Percentiles rank a stretch among this genome's conserved stretches.
Evolutionary conservation across 2,888 invertebrate genomes (phyloP).

Genomic region (Catonia carolina): DNA sequence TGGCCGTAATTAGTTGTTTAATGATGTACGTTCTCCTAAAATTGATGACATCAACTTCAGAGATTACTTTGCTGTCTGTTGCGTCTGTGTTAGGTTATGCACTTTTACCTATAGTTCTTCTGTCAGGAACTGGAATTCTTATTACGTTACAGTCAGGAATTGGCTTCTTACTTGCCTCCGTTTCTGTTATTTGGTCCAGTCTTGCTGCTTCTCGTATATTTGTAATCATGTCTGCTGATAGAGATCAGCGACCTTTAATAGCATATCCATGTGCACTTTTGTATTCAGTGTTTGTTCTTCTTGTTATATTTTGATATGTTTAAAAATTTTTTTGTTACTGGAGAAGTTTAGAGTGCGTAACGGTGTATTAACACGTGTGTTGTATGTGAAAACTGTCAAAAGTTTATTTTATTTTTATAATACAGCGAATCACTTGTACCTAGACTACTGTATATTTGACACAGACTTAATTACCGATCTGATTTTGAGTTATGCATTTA

Average conservation of each 20-base stretch:
- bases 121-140: slow-evolving; percentile 72
- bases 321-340: no score
- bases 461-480: no score
- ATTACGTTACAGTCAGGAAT: slow-evolving; percentile 62
- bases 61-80: slow-evolving; percentile 69
- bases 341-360: no score
- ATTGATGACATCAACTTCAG: slow-evolving; percentile 66
- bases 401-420: no score
- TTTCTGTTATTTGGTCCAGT: slow-evolving; percentile 81
- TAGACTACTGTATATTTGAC: no score
- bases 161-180: slow-evolving; percentile 58
- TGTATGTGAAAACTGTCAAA: no score
- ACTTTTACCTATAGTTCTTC: slow-evolving; percentile 82
- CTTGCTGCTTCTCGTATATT: slow-evolving; percentile 88
- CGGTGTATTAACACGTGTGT: no score
- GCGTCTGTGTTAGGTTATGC: slow-evolving; percentile 89
- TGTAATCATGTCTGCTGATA: slow-evolving; percentile 82
- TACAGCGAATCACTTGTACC: no score
- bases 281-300: slow-evolving; percentile 86
- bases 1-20: slow-evolving; percentile 82
- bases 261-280: slow-evolving; percentile 91
- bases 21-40: slow-evolving; percentile 81
- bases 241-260: slow-evolving; percentile 75
- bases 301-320: slow-evolving; percentile 89
- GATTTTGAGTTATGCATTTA: no score